These are phyloP conservation scores for Luperina testacea DNA, from an alignment of 2,888 invertebrate species.

Conservation along the genomic window DNA sequence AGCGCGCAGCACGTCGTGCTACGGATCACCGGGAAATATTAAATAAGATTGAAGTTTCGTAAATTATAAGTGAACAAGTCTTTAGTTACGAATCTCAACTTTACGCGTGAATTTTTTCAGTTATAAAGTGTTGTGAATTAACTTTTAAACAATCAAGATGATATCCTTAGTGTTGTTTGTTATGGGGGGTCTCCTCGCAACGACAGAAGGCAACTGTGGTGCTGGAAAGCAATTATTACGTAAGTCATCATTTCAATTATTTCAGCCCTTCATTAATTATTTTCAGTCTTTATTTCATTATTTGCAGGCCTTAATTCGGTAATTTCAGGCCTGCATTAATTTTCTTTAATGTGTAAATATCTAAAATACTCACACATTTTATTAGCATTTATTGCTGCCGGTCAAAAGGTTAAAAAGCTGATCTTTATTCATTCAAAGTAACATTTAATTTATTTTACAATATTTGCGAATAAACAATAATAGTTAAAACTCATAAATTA, in stretches of 20 bases:
- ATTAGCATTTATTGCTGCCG: constrained; percentile 3
- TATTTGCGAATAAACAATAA: constrained; percentile 18
- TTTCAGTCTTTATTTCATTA: background rate
- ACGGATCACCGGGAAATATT: constrained; percentile 85
- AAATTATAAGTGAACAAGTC: constrained; percentile 83
- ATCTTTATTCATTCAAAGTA: constrained; percentile 8
- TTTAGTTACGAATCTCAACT: constrained; percentile 89
- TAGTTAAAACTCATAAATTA: constrained; percentile 22
- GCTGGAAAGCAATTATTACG: constrained; percentile 86
- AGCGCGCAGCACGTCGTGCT: constrained; percentile 88
- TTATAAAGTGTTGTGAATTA: constrained; percentile 85
- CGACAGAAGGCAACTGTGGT: constrained; percentile 85
- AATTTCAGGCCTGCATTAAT: background rate
- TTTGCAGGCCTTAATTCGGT: constrained; percentile 6
- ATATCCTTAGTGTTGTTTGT: constrained; percentile 89
- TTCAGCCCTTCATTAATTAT: constrained; percentile 3
- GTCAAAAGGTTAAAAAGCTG: background rate
- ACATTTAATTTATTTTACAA: constrained; percentile 11
- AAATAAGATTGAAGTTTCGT: constrained; percentile 87
- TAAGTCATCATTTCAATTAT: constrained; percentile 75
- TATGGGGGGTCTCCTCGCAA: constrained; percentile 85
- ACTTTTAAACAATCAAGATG: constrained; percentile 80
- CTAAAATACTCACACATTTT: background rate
- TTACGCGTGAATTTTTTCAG: constrained; percentile 81
- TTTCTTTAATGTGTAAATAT: background rate